Conservation (phyloP, 2,797 vertebrate species). For the Scomberomorus guttatus region DNA sequence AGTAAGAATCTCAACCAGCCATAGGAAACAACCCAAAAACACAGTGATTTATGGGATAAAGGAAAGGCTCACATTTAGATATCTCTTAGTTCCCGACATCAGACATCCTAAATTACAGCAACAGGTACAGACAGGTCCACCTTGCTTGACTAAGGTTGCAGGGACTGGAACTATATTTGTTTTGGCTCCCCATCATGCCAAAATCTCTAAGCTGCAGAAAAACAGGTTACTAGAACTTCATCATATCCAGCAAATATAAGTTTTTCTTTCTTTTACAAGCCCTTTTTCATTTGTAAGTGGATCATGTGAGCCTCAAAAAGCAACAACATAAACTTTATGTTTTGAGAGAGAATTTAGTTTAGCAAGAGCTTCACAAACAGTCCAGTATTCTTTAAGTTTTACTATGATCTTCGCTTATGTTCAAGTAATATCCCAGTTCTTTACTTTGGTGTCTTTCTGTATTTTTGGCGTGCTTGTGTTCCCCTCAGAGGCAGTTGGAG, state of each 20-base stretch:
- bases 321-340: neutral
- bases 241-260: neutral
- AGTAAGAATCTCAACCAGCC: neutral
- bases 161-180: neutral
- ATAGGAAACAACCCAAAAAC: neutral
- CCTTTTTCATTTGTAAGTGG: neutral
- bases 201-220: neutral
- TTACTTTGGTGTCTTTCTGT: conserved; percentile 16
- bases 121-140: conserved; percentile 10
- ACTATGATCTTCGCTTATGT: neutral
- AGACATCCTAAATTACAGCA: neutral
- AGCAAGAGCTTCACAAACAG: neutral
- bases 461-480: neutral
- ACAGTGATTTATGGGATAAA: neutral
- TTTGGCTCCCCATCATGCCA: conserved; percentile 1
- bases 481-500: conserved; percentile 21
- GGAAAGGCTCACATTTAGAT: neutral
- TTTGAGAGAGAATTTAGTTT: neutral
- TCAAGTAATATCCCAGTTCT: neutral
- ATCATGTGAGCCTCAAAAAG: neutral
- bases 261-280: neutral
- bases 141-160: conserved; percentile 10
- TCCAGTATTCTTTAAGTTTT: neutral
- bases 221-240: neutral
- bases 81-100: conserved; percentile 6